These are phyloP conservation scores for Uloborus diversus DNA, from an alignment of 1,140 invertebrate species.

Conservation along the genomic window DNA sequence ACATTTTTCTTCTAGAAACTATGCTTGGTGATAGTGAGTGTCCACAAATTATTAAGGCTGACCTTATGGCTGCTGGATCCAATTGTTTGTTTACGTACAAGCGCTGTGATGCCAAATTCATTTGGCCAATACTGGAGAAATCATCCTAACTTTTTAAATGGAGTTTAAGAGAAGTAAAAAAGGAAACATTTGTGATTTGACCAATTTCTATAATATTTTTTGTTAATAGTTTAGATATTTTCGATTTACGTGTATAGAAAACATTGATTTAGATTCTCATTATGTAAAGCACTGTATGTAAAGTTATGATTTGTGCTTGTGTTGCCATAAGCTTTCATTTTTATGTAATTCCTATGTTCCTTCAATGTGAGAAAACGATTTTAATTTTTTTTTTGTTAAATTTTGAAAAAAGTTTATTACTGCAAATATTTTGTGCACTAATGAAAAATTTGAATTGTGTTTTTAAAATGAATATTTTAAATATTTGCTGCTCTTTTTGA, in stretches of 20 bases:
- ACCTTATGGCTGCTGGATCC: constrained; percentile 75
- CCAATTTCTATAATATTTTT: background rate
- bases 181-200: constrained; percentile 6
- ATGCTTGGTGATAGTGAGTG: constrained; percentile 86
- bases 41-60: constrained; percentile 81
- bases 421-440: too few relatives aligned
- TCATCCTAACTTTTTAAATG: constrained; percentile 21
- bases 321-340: too few relatives aligned
- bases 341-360: too few relatives aligned
- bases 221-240: background rate
- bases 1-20: constrained; percentile 76
- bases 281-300: background rate
- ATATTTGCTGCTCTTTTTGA: too few relatives aligned
- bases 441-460: too few relatives aligned
- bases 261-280: background rate
- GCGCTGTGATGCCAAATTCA: constrained; percentile 93
- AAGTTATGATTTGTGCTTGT: background rate
- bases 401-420: too few relatives aligned
- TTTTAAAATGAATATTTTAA: too few relatives aligned
- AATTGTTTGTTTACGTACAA: constrained; percentile 94
- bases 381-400: too few relatives aligned
- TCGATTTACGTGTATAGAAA: background rate
- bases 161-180: background rate
- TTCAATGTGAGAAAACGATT: too few relatives aligned
- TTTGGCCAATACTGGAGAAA: constrained; percentile 76